phyloP scores from a whole-genome alignment of 2,113 vertebrate species.

The Coptodon bakossiorum region DNA sequence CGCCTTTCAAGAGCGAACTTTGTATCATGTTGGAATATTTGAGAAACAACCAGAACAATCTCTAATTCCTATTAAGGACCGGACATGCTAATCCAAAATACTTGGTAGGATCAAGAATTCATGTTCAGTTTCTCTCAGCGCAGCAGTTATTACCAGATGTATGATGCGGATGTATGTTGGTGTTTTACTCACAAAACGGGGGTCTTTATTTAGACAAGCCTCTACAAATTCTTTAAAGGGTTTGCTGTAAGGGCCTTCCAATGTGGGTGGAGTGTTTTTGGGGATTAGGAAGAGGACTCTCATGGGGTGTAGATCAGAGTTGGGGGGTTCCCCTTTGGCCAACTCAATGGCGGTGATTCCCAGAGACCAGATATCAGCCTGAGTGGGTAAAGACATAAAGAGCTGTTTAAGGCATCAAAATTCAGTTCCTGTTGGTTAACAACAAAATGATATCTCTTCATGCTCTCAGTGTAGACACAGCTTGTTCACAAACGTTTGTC shows the following conservation, averaged over 20 bases:
- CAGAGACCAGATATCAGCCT: slow-evolving; percentile 99
- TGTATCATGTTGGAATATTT: neutral
- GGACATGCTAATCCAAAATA: neutral
- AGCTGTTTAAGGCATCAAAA: neutral
- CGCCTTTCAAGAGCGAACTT: neutral
- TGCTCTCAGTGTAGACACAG: neutral
- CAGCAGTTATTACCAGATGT: neutral
- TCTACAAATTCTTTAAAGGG: slow-evolving; percentile 98
- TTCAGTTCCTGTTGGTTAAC: neutral
- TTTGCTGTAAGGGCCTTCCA: slow-evolving; percentile 96
- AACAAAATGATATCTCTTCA: neutral
- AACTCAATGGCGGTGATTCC: slow-evolving; percentile 97
- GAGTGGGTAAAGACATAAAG: neutral
- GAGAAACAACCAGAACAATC: neutral
- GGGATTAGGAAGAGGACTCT: slow-evolving; percentile 96
- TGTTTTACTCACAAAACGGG: slow-evolving; percentile 85
- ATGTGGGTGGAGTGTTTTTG: slow-evolving; percentile 93
- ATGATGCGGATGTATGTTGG: neutral
- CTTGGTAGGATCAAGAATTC: neutral
- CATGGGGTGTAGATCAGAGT: slow-evolving; percentile 97
- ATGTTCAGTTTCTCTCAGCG: neutral
- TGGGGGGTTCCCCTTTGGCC: slow-evolving; percentile 96
- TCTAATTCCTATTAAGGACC: neutral
- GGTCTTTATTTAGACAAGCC: slow-evolving; percentile 97
- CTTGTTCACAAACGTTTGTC: neutral